A percentile compares a stretch with the other conserved stretches of the same genome.
These are phyloP conservation scores for Dermochelys coriacea DNA, from an alignment of 2,797 vertebrate genomes.

Conservation along the genomic window DNA sequence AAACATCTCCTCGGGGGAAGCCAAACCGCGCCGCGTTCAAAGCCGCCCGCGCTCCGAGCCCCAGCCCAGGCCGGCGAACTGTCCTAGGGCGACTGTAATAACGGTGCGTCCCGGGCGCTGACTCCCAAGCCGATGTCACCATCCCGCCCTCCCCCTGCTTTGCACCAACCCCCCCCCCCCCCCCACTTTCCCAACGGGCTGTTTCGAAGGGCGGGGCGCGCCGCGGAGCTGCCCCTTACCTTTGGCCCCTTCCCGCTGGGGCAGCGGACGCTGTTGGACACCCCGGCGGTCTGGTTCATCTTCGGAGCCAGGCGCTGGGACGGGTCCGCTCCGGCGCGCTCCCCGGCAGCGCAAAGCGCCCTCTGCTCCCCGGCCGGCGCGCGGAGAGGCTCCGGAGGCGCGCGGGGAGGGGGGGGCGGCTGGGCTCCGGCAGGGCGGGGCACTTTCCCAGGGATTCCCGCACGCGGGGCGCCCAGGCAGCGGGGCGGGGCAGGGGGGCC, in stretches of 20 bases:
- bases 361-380: too few species aligned
- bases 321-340: too few species aligned
- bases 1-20: too few species aligned
- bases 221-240: constrained; percentile 80
- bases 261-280: constrained; percentile 91
- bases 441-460: neutral
- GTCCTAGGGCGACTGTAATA: too few species aligned
- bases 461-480: neutral
- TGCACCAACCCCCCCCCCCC: too few species aligned
- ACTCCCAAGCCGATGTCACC: too few species aligned
- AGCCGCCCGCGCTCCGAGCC: too few species aligned
- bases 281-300: constrained; percentile 98
- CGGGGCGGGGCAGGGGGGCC: neutral
- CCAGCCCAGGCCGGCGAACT: too few species aligned
- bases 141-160: too few species aligned
- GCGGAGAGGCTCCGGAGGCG: too few species aligned
- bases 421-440: neutral
- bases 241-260: constrained; percentile 88
- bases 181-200: neutral
- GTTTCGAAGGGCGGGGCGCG: neutral
- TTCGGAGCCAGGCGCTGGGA: neutral
- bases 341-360: too few species aligned
- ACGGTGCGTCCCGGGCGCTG: too few species aligned
- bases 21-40: neutral
- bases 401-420: neutral